Evolutionary conservation across 2,888 invertebrate genomes (phyloP), one percentile per base, ranked within the genome.

Genomic region (Bedellia somnulentella): DNA sequence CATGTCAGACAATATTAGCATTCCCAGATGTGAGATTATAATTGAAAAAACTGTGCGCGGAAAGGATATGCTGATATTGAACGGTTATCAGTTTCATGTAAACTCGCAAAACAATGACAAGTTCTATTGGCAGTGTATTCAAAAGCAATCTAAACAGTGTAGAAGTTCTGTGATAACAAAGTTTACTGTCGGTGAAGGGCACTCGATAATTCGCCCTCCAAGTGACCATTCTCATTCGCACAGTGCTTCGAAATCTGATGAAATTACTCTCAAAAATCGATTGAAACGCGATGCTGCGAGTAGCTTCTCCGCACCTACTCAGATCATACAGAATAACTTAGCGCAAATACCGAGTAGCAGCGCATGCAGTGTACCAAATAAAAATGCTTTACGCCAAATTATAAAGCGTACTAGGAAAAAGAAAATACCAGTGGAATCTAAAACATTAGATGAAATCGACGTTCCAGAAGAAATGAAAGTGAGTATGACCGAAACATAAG

Each of bases 221-320:
- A 26, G 14, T 15, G 26, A 26, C 5, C 26, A 26, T 26, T 26
- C 26, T 11, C 26, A 26, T 26, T 12, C 26, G 6, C 26, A 13
- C 14, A 14, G 8, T 14, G 14, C 26, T 26, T 5, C 14, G 14
- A 26, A 26, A 13, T 14, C 8, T 14, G 14, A 14, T 14, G 26
- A 12, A 15, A 13, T 26, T 13, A 26, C 5, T 9, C 10, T 26
- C 5, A 11, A 6, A 15, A 26, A 11, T 6, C 5, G 10, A 9
- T 14, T 26, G 8, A 26, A 26, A 26, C 26, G 15, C 5, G 26
- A 26, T 3, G 26, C 26, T 12, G 13, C 15, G 13, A 13, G 14
- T 6, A 26, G 26, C 14, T 9, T 5, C 10, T 12, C 13, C 10
- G 6, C 13, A 15, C 26, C 26, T 9, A 26, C 13, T 12, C 12